Conservation (phyloP, 2,888 invertebrate species). For the Notodonta dromedarius region DNA sequence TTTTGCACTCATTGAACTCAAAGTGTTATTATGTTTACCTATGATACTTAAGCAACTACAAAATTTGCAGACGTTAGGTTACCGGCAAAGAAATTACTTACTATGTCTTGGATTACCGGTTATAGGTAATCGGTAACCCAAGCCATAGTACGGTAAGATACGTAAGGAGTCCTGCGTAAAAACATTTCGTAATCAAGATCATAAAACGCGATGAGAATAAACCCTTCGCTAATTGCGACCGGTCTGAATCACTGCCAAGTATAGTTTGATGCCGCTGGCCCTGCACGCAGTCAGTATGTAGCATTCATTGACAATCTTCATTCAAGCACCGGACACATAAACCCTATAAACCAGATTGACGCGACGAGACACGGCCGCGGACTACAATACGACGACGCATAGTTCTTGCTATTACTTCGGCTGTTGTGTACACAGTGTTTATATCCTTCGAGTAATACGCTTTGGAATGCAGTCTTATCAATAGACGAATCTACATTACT, state of each 20-base stretch:
- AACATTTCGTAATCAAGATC: too few species aligned
- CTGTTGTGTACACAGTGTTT: conserved; percentile 28
- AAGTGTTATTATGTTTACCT: too few species aligned
- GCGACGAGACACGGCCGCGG: conserved; percentile 53
- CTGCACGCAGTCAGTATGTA: conserved; percentile 51
- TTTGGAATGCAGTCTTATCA: background rate
- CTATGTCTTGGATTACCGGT: too few species aligned
- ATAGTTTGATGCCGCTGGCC: background rate
- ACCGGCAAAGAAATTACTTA: too few species aligned
- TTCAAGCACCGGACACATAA: conserved; percentile 78
- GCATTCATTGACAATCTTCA: conserved; percentile 72
- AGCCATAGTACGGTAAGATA: too few species aligned
- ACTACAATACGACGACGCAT: conserved; percentile 47
- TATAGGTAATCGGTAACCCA: too few species aligned
- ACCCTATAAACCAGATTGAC: conserved; percentile 77
- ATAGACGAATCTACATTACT: background rate
- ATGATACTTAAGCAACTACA: too few species aligned
- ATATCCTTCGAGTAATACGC: conserved; percentile 7
- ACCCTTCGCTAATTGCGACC: conserved; percentile 22
- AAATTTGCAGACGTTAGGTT: too few species aligned
- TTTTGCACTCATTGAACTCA: too few species aligned
- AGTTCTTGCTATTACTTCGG: conserved; percentile 29
- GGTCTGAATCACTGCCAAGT: conserved; percentile 65
- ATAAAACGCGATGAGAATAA: too few species aligned
- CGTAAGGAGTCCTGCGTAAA: too few species aligned